Evolutionary conservation across 2,888 invertebrate genomes (phyloP).

Genomic region (Tetanocera ferruginea): DNA sequence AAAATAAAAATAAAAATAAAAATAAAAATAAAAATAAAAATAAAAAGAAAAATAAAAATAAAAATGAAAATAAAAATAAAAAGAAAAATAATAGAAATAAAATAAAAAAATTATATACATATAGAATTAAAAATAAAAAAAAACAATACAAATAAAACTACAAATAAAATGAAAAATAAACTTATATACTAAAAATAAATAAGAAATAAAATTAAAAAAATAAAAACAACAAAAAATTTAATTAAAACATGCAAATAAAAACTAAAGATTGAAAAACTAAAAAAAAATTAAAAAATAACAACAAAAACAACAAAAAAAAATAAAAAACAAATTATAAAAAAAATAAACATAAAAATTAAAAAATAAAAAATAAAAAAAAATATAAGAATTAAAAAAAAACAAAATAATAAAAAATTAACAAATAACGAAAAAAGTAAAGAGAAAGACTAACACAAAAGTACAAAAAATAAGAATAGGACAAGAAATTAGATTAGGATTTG

Average conservation of each 20-base stretch:
- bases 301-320: not conserved
- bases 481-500: too few relatives aligned
- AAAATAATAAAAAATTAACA: too few relatives aligned
- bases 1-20: conserved; percentile 32
- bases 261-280: not conserved
- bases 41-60: not conserved
- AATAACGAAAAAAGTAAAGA: too few relatives aligned
- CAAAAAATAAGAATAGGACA: too few relatives aligned
- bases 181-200: not conserved
- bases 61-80: too few relatives aligned
- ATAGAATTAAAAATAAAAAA: not conserved
- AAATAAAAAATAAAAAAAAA: not conserved
- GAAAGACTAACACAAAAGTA: too few relatives aligned
- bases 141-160: not conserved
- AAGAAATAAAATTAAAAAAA: not conserved
- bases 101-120: not conserved
- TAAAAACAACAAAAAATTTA: not conserved
- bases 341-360: not conserved
- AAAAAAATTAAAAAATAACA: not conserved
- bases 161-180: not conserved
- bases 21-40: conserved; percentile 25
- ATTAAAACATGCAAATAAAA: not conserved
- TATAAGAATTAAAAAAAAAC: not conserved
- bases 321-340: too few relatives aligned
- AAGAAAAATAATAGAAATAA: not conserved